Base-by-base conservation (phyloP, 2,888 invertebrate genomes). In the Caenorhabditis panamensis region DNA sequence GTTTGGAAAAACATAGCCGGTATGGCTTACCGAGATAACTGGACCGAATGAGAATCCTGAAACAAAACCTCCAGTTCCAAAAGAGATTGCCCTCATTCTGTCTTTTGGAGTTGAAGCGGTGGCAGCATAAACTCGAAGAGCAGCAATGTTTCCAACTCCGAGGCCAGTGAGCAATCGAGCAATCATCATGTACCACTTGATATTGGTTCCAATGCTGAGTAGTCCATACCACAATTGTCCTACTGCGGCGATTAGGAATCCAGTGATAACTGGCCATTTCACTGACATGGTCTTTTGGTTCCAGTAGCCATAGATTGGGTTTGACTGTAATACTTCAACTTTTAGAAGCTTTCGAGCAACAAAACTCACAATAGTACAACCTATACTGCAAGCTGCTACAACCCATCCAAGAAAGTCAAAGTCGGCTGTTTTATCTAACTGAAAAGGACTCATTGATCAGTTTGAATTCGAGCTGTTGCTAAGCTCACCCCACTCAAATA, bases 41-140 rank as follows among this genome's bases (percentile, higher is more conserved):
- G 85, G 85, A 13, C 85, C 85, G 24, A 84, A 78, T 1, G 85
- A 82, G 9, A 85, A 54, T 31, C 85, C 85, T 5, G 79, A 67
- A 8, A 85, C 85, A 49, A 36, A 83, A 3, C 82, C 84, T 11
- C 82, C 86, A 41, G 84, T 86, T 31, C 86, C 82, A 37, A 73
- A 81, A 13, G 84, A 69, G n/a, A 86, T 83, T 13, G 83, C 83
- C 26, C 68, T 82, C 73, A 83, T 63, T 61, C 84, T 69, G 37
- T 86, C 86, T 24, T 80, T 66, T 11, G 83, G 84, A 2, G 77
- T 67, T 9, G 84, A 82, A 16, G 86, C 86, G 18, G 80, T 83
- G 1, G 84, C 81, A 22, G 63, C 75, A 44, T 86, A 86, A 11
- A 83, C 83, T 47, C 84, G 51, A 11, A 84, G 49, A 9, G 82